Conservation (phyloP, 2,888 invertebrate genomes). For the Conomelus anceps region DNA sequence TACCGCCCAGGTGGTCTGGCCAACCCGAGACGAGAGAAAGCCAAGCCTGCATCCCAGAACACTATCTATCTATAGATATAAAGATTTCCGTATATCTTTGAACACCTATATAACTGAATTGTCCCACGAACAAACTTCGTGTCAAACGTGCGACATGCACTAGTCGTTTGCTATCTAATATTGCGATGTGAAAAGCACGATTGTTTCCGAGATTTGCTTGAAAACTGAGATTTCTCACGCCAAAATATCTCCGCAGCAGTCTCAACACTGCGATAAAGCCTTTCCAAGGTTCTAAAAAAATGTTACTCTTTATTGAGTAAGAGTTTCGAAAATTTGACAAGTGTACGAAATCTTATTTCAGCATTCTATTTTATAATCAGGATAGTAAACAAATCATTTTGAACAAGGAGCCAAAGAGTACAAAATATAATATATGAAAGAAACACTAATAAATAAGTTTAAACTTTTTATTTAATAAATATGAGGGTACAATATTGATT, state of each 20-base stretch:
- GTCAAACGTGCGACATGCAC: neutral
- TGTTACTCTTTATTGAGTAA: too few species aligned
- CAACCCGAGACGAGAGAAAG: neutral
- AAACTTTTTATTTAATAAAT: too few species aligned
- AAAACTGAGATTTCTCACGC: neutral
- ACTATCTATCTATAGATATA: neutral
- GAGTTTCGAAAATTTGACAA: too few species aligned
- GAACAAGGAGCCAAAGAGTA: too few species aligned
- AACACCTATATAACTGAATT: neutral
- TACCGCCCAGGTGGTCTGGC: neutral
- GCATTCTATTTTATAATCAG: too few species aligned
- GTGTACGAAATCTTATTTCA: too few species aligned
- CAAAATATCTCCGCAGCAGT: neutral
- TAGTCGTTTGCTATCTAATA: neutral
- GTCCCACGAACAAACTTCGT: neutral
- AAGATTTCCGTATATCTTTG: too few species aligned
- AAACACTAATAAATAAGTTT: too few species aligned
- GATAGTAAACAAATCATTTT: too few species aligned
- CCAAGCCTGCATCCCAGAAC: neutral
- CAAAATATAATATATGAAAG: too few species aligned
- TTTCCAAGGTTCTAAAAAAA: too few species aligned
- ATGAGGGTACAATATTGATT: too few species aligned
- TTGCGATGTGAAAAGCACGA: neutral
- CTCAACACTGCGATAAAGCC: neutral
- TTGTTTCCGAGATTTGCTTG: neutral